Conservation (phyloP, 2,888 invertebrate genomes). For the Lasius fuliginosus region DNA sequence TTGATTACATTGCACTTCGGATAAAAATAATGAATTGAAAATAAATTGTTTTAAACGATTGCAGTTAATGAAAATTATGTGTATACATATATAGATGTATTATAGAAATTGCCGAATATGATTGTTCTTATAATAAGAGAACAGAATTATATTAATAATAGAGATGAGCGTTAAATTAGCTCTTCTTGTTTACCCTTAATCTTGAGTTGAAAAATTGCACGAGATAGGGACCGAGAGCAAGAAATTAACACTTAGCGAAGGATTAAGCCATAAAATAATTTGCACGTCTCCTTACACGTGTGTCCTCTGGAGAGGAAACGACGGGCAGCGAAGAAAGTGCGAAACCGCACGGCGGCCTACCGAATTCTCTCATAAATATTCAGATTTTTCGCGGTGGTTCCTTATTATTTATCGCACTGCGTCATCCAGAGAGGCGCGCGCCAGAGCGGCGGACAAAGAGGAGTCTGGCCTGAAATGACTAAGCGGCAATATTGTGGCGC, state of each 20-base stretch:
- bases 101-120: not conserved
- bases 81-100: not conserved
- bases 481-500: slow-evolving; percentile 77
- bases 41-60: not conserved
- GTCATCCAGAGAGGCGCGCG: slow-evolving; percentile 28
- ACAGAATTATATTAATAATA: not conserved
- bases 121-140: not conserved
- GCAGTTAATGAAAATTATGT: not conserved
- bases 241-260: slow-evolving; percentile 6
- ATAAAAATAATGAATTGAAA: not conserved
- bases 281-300: not conserved
- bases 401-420: slow-evolving; percentile 68
- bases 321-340: not conserved
- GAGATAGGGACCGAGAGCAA: not conserved
- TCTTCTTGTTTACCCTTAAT: not conserved
- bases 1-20: not conserved
- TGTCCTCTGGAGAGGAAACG: not conserved
- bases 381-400: slow-evolving; percentile 62
- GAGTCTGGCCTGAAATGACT: slow-evolving; percentile 69
- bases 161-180: not conserved
- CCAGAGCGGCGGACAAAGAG: slow-evolving; percentile 66
- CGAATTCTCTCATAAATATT: slow-evolving; percentile 72
- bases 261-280: not conserved
- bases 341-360: slow-evolving; percentile 22
- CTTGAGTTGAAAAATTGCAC: not conserved